Evolutionary conservation across 2,888 invertebrate species (phyloP).

Genomic region (Drosophila phalerata): DNA sequence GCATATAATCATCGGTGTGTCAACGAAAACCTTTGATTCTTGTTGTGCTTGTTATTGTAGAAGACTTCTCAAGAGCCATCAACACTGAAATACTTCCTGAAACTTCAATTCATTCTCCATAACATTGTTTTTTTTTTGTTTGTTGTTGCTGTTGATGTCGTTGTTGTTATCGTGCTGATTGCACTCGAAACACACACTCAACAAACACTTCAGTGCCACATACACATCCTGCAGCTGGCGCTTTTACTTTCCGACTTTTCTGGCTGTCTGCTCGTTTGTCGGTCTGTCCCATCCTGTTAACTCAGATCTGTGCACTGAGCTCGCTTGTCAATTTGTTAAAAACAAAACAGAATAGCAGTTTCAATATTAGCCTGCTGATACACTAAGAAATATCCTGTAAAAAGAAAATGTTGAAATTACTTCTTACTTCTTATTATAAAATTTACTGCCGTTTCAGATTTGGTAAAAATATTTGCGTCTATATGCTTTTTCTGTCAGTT

Average conservation of each 20-base stretch:
- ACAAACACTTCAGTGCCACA: constrained; percentile 62
- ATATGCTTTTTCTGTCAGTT: not conserved
- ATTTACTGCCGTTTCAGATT: not conserved
- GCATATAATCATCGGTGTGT: not conserved
- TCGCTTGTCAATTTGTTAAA: constrained; percentile 73
- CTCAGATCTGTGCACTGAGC: constrained; percentile 49
- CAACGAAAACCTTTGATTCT: not conserved
- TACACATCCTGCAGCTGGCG: constrained; percentile 58
- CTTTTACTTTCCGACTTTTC: constrained; percentile 41
- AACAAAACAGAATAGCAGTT: constrained; percentile 55
- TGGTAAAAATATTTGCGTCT: no score
- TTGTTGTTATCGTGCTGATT: constrained; percentile 61
- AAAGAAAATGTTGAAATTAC: no score
- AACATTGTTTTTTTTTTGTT: constrained; percentile 29
- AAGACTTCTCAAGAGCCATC: constrained; percentile 57
- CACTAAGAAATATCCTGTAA: constrained; percentile 23
- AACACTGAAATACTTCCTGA: constrained; percentile 57
- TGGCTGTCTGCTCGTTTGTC: constrained; percentile 25
- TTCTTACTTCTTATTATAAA: not conserved
- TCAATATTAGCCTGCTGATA: not conserved
- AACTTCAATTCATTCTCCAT: constrained; percentile 39
- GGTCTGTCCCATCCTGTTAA: constrained; percentile 42
- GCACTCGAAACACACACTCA: constrained; percentile 74
- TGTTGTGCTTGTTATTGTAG: constrained; percentile 9
- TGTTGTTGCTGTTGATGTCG: constrained; percentile 32